A percentile compares a stretch with the other conserved stretches of the same genome.
phyloP scores from a whole-genome alignment of 2,797 vertebrate species.

The Argya squamiceps region DNA sequence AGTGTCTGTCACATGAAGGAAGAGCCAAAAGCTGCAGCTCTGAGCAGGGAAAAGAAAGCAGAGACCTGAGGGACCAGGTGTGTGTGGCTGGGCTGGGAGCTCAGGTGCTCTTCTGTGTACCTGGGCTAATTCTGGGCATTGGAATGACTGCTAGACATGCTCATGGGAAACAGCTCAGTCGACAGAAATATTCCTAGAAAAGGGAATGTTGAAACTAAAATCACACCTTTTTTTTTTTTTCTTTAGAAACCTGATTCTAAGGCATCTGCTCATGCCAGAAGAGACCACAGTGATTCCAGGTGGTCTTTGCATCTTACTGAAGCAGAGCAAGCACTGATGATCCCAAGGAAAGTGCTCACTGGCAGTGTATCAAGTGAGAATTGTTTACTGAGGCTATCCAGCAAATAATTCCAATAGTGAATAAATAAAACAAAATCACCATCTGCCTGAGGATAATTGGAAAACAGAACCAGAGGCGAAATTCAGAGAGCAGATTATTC shows the following conservation, averaged over 20 bases:
- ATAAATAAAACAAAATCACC: conserved; percentile 14
- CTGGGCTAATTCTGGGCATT: background rate
- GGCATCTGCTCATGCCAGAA: background rate
- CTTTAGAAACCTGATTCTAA: background rate
- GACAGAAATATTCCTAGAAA: background rate
- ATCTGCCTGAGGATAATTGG: conserved; percentile 7
- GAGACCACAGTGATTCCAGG: background rate
- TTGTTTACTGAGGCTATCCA: background rate
- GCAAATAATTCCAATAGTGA: background rate
- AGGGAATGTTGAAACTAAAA: background rate
- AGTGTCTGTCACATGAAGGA: background rate
- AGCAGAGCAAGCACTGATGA: background rate
- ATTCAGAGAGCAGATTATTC: background rate
- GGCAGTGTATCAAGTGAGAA: background rate
- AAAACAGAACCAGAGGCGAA: background rate
- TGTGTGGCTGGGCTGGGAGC: background rate
- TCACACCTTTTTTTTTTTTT: background rate
- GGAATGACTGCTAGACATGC: background rate
- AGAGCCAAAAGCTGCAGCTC: background rate
- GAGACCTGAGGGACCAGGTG: background rate
- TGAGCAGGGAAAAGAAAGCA: background rate
- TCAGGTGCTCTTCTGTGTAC: background rate
- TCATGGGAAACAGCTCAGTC: background rate
- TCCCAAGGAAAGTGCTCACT: background rate
- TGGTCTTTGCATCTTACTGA: background rate